phyloP scores from a whole-genome alignment of 2,113 vertebrate genomes.

The Otus sunia region DNA sequence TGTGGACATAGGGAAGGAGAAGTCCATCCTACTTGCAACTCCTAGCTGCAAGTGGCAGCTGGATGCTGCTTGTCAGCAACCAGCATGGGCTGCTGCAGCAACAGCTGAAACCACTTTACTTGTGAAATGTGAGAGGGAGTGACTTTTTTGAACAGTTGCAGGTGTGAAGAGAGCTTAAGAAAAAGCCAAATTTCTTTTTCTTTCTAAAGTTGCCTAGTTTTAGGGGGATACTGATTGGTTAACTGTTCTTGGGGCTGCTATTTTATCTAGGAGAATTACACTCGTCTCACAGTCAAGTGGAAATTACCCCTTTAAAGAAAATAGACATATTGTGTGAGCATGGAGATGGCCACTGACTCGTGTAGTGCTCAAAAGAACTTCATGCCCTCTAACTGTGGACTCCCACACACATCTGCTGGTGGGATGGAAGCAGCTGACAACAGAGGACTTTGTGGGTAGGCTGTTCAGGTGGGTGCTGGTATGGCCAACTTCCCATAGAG shows the following conservation, averaged over 20 bases:
- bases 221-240: neutral
- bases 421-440: neutral
- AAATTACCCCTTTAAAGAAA: neutral
- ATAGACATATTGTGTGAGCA: neutral
- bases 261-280: neutral
- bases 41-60: neutral
- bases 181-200: neutral
- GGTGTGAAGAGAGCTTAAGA: neutral
- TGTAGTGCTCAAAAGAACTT: neutral
- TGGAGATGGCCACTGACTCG: accelerated
- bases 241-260: neutral
- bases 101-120: neutral
- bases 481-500: neutral
- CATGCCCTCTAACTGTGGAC: neutral
- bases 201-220: neutral
- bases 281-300: neutral
- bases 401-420: neutral
- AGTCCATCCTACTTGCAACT: neutral
- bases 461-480: neutral
- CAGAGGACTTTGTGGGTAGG: neutral
- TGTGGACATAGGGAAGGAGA: accelerated
- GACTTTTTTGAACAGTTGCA: neutral
- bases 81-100: neutral
- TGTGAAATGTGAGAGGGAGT: neutral
- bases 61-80: neutral